These are phyloP conservation scores for Enteromius viviparus DNA, from an alignment of 2,797 vertebrate genomes.

Conservation along the genomic window DNA sequence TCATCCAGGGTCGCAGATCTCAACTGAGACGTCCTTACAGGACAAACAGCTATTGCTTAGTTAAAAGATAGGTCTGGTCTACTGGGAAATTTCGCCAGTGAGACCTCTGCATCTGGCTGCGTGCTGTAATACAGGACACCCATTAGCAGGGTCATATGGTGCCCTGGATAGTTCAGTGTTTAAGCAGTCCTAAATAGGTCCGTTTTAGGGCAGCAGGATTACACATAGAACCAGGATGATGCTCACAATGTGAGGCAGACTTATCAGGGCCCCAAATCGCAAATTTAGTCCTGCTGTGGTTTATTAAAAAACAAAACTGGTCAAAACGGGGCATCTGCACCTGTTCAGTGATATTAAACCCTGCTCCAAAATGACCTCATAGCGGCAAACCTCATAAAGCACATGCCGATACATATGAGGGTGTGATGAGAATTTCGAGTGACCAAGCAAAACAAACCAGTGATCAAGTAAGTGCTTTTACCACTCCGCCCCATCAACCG, in stretches of 20 bases:
- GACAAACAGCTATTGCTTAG: slow-evolving; percentile 4
- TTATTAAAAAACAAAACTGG: neutral
- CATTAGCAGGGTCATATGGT: slow-evolving; percentile 51
- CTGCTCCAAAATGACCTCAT: slow-evolving; percentile 22
- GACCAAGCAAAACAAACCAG: slow-evolving; percentile 50
- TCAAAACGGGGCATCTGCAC: slow-evolving; percentile 17
- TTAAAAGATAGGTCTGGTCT: slow-evolving; percentile 36
- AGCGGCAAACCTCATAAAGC: slow-evolving; percentile 16
- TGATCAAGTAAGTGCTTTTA: slow-evolving; percentile 59
- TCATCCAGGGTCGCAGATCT: slow-evolving; percentile 7
- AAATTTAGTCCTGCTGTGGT: slow-evolving; percentile 19
- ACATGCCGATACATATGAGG: slow-evolving; percentile 34
- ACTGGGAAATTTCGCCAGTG: neutral
- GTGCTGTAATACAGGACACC: slow-evolving; percentile 28
- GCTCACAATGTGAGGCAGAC: slow-evolving; percentile 36
- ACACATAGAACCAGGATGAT: slow-evolving; percentile 47
- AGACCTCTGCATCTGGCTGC: slow-evolving; percentile 48
- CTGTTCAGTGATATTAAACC: slow-evolving; percentile 17
- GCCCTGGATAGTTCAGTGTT: slow-evolving; percentile 56
- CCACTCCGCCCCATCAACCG: slow-evolving; percentile 59
- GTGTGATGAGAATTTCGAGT: slow-evolving; percentile 23
- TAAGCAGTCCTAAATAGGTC: slow-evolving; percentile 56
- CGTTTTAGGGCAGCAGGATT: slow-evolving; percentile 47
- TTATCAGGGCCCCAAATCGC: neutral
- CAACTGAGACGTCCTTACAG: neutral